phyloP scores from a whole-genome alignment of 2,888 invertebrate genomes.

The Notodonta ziczac region DNA sequence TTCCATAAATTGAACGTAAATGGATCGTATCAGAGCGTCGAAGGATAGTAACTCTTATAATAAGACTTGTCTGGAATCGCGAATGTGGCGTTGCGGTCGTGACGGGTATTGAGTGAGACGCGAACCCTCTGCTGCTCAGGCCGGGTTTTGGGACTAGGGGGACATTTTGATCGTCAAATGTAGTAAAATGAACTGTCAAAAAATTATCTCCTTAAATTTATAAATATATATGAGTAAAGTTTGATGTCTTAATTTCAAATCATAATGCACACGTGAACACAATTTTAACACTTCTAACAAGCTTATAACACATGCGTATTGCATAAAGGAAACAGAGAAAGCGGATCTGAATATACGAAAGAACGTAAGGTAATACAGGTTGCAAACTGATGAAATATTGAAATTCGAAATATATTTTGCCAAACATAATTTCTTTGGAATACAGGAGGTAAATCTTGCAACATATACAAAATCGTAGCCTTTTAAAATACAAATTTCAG shows the following conservation, averaged over 20 bases:
- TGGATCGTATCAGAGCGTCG: constrained; percentile 44
- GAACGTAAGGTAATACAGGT: too few species aligned
- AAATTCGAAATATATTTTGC: not conserved
- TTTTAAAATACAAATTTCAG: not conserved
- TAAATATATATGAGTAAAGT: too few species aligned
- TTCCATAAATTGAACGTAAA: constrained; percentile 41
- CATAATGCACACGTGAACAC: too few species aligned
- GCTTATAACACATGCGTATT: too few species aligned
- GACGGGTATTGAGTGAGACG: constrained; percentile 40
- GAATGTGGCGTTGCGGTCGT: constrained; percentile 36
- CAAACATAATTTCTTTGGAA: not conserved
- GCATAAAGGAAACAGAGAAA: too few species aligned
- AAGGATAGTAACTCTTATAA: constrained; percentile 43
- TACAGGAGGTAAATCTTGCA: not conserved
- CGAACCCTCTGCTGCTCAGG: constrained; percentile 8
- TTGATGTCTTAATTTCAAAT: too few species aligned
- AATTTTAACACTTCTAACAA: too few species aligned
- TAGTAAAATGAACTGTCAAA: too few species aligned
- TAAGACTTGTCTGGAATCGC: constrained; percentile 50
- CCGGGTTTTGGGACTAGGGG: not conserved
- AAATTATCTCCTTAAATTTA: too few species aligned
- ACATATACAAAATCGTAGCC: not conserved
- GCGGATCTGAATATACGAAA: too few species aligned
- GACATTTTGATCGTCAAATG: not conserved
- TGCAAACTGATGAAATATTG: too few species aligned